phyloP scores from a whole-genome alignment of 2,113 vertebrate species.

The Podilymbus podiceps region DNA sequence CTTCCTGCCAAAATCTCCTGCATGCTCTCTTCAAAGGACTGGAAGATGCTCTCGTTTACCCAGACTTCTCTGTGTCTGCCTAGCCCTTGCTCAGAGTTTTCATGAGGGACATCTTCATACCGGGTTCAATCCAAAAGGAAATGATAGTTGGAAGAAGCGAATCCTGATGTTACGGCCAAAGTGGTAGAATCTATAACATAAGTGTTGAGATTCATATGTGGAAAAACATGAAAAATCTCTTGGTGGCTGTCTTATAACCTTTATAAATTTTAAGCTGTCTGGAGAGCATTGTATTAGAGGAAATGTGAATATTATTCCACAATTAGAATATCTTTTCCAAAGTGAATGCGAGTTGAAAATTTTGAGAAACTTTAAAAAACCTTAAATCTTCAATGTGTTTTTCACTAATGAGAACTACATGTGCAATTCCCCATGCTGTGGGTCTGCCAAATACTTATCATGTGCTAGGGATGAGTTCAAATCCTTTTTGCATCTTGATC shows the following conservation, averaged over 20 bases:
- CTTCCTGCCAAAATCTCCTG: conserved; percentile 9
- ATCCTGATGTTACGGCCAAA: conserved; percentile 10
- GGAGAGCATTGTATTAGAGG: neutral
- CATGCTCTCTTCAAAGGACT: conserved; percentile 13
- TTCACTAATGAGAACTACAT: conserved; percentile 38
- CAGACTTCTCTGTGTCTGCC: conserved; percentile 19
- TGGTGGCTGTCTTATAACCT: neutral
- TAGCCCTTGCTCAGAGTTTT: conserved; percentile 31
- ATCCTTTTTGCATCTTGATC: conserved; percentile 29
- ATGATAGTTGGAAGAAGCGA: conserved; percentile 18
- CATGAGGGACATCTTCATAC: conserved; percentile 40
- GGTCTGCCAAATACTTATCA: conserved; percentile 46
- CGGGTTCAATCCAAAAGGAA: conserved; percentile 46
- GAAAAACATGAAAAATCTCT: conserved; percentile 20
- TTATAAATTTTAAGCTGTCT: neutral
- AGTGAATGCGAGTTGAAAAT: neutral
- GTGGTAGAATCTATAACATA: conserved; percentile 4
- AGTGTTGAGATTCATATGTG: neutral
- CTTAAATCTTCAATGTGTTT: neutral
- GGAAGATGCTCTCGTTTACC: conserved; percentile 12
- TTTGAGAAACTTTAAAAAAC: neutral
- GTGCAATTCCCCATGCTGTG: conserved; percentile 25
- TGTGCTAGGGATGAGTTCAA: conserved; percentile 43
- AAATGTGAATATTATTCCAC: neutral
- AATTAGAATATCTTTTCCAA: neutral